A percentile compares a stretch with the other conserved stretches of the same genome.
Evolutionary conservation across 2,113 vertebrate species (phyloP).

Genomic region (Phycodurus eques): DNA sequence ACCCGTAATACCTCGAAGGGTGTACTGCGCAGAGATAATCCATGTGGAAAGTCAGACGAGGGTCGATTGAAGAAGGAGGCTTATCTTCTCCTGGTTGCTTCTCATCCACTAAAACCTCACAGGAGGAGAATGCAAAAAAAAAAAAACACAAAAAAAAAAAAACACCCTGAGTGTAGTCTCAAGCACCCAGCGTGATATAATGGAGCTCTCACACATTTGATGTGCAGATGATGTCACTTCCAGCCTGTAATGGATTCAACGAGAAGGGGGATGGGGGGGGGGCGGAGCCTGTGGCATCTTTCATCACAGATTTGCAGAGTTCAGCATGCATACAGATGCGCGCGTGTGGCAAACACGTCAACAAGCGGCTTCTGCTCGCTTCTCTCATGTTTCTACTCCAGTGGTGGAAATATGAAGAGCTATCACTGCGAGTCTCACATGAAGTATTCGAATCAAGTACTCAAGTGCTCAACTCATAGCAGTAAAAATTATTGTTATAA

Average conservation of each 20-base stretch:
- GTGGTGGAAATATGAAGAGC: background rate
- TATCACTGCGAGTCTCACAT: background rate
- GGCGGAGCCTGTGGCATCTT: slow-evolving; percentile 29
- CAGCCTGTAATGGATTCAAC: slow-evolving; percentile 39
- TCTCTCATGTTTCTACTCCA: background rate
- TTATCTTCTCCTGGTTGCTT: slow-evolving; percentile 17
- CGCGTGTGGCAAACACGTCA: slow-evolving; percentile 24
- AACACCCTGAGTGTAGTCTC: slow-evolving; percentile 11
- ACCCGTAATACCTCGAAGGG: slow-evolving; percentile 14
- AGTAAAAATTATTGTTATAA: too few relatives aligned
- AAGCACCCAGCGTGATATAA: slow-evolving; percentile 12
- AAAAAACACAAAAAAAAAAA: slow-evolving; percentile 1
- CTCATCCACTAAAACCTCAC: slow-evolving; percentile 8
- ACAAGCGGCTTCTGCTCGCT: background rate
- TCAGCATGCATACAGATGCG: slow-evolving; percentile 28
- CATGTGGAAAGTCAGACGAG: slow-evolving; percentile 12
- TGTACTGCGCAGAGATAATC: slow-evolving; percentile 28
- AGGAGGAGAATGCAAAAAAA: background rate
- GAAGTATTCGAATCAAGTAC: background rate
- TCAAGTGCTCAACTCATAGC: background rate
- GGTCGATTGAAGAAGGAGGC: slow-evolving; percentile 9
- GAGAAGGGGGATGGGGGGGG: slow-evolving; percentile 4
- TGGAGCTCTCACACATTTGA: slow-evolving; percentile 20
- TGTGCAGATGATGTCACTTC: slow-evolving; percentile 28
- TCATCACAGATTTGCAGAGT: slow-evolving; percentile 48